These are phyloP conservation scores for Blennius ocellaris DNA, from an alignment of 2,113 vertebrate species.

Conservation along the genomic window DNA sequence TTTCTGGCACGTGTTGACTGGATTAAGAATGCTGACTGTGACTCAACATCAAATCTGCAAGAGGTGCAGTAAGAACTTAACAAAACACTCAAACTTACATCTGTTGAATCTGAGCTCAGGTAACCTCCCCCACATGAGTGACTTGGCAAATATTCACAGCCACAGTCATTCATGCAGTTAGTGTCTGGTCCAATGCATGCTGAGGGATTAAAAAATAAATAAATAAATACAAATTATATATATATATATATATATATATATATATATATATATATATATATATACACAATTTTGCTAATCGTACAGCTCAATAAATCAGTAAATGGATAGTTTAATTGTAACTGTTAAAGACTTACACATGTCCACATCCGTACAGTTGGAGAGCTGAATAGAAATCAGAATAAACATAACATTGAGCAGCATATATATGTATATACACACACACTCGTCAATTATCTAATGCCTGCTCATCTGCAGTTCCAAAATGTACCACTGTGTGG, in stretches of 20 bases:
- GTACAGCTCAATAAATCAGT: background rate
- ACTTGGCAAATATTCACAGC: constrained; percentile 62
- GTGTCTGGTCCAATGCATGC: constrained; percentile 71
- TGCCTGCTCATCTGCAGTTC: no score
- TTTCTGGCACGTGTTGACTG: background rate
- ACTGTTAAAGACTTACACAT: constrained; percentile 57
- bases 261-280: no score
- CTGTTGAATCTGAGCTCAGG: constrained; percentile 80
- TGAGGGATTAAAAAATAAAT: constrained; percentile 24
- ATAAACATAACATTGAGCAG: no score
- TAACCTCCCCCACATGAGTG: constrained; percentile 76
- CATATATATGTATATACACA: no score
- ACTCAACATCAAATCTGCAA: no score
- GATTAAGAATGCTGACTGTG: no score
- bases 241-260: no score
- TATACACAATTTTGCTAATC: background rate
- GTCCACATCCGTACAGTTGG: constrained; percentile 22
- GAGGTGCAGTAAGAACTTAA: no score
- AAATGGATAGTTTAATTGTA: background rate
- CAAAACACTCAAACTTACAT: constrained; percentile 75
- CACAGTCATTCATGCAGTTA: constrained; percentile 58
- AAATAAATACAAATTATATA: no score
- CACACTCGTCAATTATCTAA: no score
- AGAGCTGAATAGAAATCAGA: constrained; percentile 54
- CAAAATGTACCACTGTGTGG: constrained; percentile 30